These are phyloP conservation scores for Clarias macrocephalus DNA, from an alignment of 2,113 vertebrate species.

Conservation along the genomic window DNA sequence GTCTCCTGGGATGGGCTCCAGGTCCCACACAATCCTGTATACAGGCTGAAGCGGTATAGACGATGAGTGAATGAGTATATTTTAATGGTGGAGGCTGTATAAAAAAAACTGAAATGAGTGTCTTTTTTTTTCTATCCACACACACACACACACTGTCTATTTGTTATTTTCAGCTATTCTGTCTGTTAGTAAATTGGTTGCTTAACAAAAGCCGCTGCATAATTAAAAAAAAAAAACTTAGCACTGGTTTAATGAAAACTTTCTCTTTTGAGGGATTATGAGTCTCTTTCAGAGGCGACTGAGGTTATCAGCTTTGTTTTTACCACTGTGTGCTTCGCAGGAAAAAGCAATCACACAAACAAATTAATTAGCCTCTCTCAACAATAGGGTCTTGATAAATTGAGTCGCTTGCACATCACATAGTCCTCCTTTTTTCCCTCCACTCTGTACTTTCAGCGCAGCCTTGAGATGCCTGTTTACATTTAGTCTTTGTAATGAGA, in stretches of 20 bases:
- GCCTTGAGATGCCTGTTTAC: constrained; percentile 54
- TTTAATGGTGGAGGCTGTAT: no score
- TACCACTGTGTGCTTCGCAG: constrained; percentile 42
- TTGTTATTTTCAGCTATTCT: constrained; percentile 3
- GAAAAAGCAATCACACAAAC: constrained; percentile 78
- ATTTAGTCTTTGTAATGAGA: constrained; percentile 55
- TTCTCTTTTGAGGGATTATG: constrained; percentile 44
- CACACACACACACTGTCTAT: background rate
- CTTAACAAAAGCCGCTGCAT: constrained; percentile 38
- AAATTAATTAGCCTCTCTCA: constrained; percentile 77
- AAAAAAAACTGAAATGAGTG: background rate
- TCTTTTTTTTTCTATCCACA: background rate
- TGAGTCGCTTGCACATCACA: constrained; percentile 61
- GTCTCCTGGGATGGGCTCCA: no score
- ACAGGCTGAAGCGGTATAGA: no score
- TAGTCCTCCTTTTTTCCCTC: constrained; percentile 43
- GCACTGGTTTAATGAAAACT: constrained; percentile 53
- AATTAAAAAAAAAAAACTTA: constrained; percentile 44
- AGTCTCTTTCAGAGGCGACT: constrained; percentile 47
- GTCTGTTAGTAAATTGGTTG: constrained; percentile 18
- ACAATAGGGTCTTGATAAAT: constrained; percentile 73
- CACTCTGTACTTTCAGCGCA: constrained; percentile 52
- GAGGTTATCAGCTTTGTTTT: constrained; percentile 59
- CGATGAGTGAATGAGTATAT: no score
- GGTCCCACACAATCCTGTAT: no score